phyloP scores from a whole-genome alignment of 2,888 invertebrate genomes.

The Pardosa pseudoannulata region DNA sequence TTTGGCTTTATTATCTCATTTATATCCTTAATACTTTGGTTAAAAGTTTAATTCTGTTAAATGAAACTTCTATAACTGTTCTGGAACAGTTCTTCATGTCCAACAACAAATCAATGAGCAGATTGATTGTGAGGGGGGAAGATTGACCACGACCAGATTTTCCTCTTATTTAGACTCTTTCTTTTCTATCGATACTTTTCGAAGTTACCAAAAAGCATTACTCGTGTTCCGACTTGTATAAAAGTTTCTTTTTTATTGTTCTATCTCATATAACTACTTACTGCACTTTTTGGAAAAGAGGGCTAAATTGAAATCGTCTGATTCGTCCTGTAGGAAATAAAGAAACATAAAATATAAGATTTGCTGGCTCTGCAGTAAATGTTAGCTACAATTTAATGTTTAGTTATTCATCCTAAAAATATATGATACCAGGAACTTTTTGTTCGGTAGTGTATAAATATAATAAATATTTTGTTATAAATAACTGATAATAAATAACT shows the following conservation, averaged over 20 bases:
- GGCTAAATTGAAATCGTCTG: background rate
- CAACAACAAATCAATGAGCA: background rate
- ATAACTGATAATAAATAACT: no score
- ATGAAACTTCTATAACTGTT: background rate
- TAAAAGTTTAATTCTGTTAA: background rate
- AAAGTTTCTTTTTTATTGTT: background rate
- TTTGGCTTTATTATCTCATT: no score
- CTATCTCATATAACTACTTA: background rate
- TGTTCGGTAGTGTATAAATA: no score
- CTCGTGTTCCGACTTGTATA: background rate
- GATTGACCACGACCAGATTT: background rate
- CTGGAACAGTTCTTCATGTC: background rate
- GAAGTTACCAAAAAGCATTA: background rate
- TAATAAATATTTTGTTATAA: no score
- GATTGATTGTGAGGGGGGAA: background rate
- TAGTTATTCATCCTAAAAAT: no score
- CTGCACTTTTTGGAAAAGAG: background rate
- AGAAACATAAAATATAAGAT: no score
- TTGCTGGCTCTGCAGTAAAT: no score
- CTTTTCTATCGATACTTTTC: background rate
- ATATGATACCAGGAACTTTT: no score
- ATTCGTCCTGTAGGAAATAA: no score
- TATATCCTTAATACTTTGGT: background rate
- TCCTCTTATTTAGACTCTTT: background rate
- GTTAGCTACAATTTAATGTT: no score